phyloP scores from a whole-genome alignment of 2,888 invertebrate genomes.

The Archaeoteleia sp. region DNA sequence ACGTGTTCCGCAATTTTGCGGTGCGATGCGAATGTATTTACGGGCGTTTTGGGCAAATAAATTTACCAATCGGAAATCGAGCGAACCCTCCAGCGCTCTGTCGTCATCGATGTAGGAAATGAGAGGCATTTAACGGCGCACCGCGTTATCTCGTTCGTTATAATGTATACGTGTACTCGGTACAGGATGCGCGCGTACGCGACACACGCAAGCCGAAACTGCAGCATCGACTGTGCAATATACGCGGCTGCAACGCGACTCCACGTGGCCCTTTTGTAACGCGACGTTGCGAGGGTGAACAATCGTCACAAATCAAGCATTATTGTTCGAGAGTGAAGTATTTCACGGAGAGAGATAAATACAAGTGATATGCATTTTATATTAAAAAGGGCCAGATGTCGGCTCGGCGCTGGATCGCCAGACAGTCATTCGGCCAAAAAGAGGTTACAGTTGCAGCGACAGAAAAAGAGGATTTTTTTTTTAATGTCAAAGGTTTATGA shows the following conservation, averaged over 20 bases:
- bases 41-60: constrained; percentile 5
- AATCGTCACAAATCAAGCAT: constrained; percentile 20
- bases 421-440: too few species aligned
- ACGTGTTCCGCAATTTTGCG: too few species aligned
- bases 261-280: constrained; percentile 11
- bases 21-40: too few species aligned
- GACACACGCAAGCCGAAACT: constrained; percentile 1
- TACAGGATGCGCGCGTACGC: neutral
- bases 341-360: constrained; percentile 6
- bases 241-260: neutral
- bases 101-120: neutral
- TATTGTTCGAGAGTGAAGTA: constrained; percentile 10
- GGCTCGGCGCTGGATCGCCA: too few species aligned
- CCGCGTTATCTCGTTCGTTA: too few species aligned
- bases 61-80: constrained; percentile 15
- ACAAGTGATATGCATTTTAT: constrained; percentile 1
- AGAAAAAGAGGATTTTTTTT: too few species aligned
- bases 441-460: too few species aligned
- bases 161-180: too few species aligned
- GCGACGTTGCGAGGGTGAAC: constrained; percentile 13
- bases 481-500: too few species aligned
- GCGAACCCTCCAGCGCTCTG: constrained; percentile 2
- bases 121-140: constrained; percentile 11
- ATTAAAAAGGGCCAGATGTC: neutral
- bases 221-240: constrained; percentile 6